phyloP scores from a whole-genome alignment of 2,113 vertebrate genomes.

The Centropus bengalensis region DNA sequence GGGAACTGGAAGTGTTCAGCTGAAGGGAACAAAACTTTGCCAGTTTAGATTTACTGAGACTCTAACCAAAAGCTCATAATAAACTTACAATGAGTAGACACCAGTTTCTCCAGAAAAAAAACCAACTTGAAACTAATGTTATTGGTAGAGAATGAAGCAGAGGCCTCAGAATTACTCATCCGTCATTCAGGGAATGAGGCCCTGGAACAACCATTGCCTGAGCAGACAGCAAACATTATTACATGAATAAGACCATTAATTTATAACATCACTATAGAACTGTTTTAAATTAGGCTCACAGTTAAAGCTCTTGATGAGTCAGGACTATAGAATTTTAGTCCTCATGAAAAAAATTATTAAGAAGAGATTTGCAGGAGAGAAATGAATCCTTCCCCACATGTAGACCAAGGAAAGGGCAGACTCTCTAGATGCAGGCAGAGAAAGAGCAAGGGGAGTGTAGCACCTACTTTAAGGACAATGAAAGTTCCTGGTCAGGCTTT shows the following conservation, averaged over 20 bases:
- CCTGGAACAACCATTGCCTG: background rate
- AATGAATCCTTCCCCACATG: background rate
- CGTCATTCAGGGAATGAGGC: background rate
- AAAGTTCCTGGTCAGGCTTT: background rate
- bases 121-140: background rate
- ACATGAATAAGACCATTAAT: background rate
- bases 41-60: background rate
- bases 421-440: background rate
- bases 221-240: background rate
- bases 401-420: rapidly evolving
- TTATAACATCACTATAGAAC: background rate
- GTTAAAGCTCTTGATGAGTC: background rate
- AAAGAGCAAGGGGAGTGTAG: rapidly evolving
- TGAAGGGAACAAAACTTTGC: background rate
- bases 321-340: background rate
- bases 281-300: background rate
- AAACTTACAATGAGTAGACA: background rate
- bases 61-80: background rate
- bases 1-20: background rate
- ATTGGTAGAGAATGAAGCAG: background rate
- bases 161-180: background rate
- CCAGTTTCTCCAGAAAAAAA: background rate
- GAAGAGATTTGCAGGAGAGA: background rate
- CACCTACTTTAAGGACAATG: background rate
- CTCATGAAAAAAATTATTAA: background rate